Conservation (phyloP, 37 sponge, comb jelly and placozoan genomes). For the Cliona cf. orientalis region DNA sequence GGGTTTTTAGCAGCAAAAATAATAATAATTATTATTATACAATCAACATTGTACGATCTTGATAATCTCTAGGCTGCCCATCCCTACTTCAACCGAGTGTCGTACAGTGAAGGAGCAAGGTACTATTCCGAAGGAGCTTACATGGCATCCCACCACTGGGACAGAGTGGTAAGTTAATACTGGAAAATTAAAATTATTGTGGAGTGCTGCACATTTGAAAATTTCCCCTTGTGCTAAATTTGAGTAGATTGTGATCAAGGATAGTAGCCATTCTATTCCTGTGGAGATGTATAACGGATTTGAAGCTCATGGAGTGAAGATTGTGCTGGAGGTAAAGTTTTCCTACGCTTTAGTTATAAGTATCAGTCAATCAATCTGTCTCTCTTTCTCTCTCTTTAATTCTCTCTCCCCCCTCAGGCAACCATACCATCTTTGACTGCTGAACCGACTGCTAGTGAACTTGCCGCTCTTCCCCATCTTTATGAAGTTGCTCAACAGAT, state of each 20-base stretch:
- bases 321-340: constrained; percentile 37
- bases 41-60: too few species aligned
- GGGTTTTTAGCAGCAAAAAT: too few species aligned
- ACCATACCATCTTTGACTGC: too few species aligned
- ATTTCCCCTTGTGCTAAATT: too few species aligned
- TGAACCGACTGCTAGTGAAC: too few species aligned
- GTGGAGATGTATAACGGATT: constrained; percentile 38
- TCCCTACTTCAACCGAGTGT: constrained; percentile 42
- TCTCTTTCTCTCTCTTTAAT: too few species aligned
- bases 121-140: constrained; percentile 20
- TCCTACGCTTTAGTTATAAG: too few species aligned
- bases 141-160: constrained; percentile 17
- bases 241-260: constrained; percentile 47
- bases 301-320: constrained; percentile 28
- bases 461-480: background rate
- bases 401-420: too few species aligned
- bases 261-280: constrained; percentile 22
- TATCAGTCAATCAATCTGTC: too few species aligned
- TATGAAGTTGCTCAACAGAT: constrained; percentile 38
- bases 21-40: too few species aligned
- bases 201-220: too few species aligned
- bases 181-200: too few species aligned
- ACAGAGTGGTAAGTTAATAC: constrained; percentile 40
- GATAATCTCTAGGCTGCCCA: constrained; percentile 31
- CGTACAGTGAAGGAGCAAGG: constrained; percentile 14